These are phyloP conservation scores for Sinosuthora webbiana DNA, from an alignment of 2,113 vertebrate genomes.

Conservation along the genomic window DNA sequence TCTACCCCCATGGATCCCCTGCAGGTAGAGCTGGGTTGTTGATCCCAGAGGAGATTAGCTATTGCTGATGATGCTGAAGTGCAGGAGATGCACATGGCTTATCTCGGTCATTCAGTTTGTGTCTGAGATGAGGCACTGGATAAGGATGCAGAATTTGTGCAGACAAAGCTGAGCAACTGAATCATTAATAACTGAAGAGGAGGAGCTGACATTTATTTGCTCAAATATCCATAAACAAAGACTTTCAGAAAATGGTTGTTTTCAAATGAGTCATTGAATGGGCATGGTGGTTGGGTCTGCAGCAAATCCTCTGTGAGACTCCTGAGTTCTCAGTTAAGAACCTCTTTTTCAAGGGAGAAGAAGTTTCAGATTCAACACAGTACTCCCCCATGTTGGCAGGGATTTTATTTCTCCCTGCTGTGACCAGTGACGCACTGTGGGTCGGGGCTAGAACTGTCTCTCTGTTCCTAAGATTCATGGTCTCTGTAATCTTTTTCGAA, in stretches of 20 bases:
- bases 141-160: conserved; percentile 53
- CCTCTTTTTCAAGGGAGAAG: neutral
- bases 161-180: conserved; percentile 15
- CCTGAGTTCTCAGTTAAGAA: neutral
- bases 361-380: neutral
- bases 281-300: neutral
- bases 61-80: conserved; percentile 55
- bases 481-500: neutral
- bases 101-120: conserved; percentile 24
- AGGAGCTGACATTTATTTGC: conserved; percentile 67
- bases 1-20: neutral
- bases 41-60: conserved; percentile 52
- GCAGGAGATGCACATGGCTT: conserved; percentile 15
- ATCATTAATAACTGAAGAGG: conserved; percentile 51
- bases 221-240: conserved; percentile 68
- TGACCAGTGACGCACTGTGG: neutral
- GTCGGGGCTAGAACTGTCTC: neutral
- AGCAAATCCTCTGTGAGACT: conserved; percentile 17
- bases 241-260: conserved; percentile 50
- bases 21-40: conserved; percentile 10
- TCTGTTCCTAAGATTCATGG: neutral
- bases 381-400: neutral
- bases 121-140: conserved; percentile 43
- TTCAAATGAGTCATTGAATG: conserved; percentile 46
- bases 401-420: neutral